phyloP scores from a whole-genome alignment of 2,113 vertebrate species.

The Helogale parvula region DNA sequence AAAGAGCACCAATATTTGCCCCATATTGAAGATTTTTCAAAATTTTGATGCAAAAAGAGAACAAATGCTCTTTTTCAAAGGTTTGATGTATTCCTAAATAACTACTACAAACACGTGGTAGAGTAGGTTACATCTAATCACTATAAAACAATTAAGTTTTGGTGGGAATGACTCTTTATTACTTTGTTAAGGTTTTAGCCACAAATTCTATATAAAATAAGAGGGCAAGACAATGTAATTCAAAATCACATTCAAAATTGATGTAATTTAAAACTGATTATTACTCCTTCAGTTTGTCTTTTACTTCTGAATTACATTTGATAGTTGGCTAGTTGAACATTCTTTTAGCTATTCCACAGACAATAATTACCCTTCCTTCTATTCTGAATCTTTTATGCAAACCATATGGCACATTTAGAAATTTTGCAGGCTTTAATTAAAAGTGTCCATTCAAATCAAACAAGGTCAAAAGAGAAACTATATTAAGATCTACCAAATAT shows the following conservation, averaged over 20 bases:
- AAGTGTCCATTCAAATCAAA: conserved; percentile 84
- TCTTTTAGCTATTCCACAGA: conserved; percentile 79
- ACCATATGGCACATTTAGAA: conserved; percentile 83
- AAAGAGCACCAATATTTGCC: not conserved
- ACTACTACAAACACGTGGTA: not conserved
- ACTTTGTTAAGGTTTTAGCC: not conserved
- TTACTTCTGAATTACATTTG: conserved; percentile 37
- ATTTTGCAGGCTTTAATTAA: conserved; percentile 83
- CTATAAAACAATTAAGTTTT: not conserved
- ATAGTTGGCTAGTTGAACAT: conserved; percentile 42
- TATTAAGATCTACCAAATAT: conserved; percentile 79
- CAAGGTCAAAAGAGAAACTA: conserved; percentile 81
- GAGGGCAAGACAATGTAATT: conserved; percentile 9
- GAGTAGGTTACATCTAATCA: not conserved
- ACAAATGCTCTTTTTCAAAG: not conserved
- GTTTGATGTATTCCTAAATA: not conserved
- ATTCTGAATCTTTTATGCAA: conserved; percentile 81
- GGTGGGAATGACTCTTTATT: not conserved
- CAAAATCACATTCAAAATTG: not conserved
- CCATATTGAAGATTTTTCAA: conserved; percentile 1
- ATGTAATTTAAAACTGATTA: conserved; percentile 36
- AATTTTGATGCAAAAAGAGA: not conserved
- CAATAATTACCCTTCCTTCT: conserved; percentile 75
- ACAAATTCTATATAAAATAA: conserved; percentile 24
- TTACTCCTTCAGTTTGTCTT: conserved; percentile 45